Evolutionary conservation across 2,888 invertebrate genomes (phyloP).

Genomic region (Dasysyrphus albostriatus): DNA sequence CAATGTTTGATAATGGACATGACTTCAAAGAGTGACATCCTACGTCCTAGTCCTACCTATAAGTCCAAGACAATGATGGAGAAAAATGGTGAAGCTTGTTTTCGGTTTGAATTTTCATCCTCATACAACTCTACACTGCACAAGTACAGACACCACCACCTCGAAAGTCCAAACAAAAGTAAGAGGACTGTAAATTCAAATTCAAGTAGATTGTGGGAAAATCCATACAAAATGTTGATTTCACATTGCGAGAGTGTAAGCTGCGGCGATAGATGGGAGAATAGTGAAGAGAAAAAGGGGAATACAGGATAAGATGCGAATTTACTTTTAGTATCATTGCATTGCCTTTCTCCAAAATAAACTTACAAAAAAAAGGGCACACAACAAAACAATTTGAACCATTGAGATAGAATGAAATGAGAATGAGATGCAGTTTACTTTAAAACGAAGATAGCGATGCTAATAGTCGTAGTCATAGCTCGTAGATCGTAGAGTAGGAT

Average conservation of each 20-base stretch:
- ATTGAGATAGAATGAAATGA: slow-evolving; percentile 55
- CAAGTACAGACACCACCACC: too few species aligned
- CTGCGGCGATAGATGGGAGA: not conserved
- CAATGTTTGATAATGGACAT: slow-evolving; percentile 25
- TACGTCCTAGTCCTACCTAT: not conserved
- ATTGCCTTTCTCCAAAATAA: slow-evolving; percentile 40
- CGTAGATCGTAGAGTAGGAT: slow-evolving; percentile 35
- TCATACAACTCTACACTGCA: slow-evolving; percentile 19
- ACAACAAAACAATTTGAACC: slow-evolving; percentile 16
- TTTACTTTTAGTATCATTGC: slow-evolving; percentile 49
- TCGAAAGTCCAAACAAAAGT: not conserved
- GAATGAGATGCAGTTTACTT: slow-evolving; percentile 63
- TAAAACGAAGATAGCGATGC: slow-evolving; percentile 43
- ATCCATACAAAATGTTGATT: slow-evolving; percentile 34
- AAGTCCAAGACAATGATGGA: slow-evolving; percentile 6
- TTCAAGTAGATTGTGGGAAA: slow-evolving; percentile 60
- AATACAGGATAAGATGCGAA: slow-evolving; percentile 16
- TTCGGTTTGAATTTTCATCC: slow-evolving; percentile 19
- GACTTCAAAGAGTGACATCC: slow-evolving; percentile 34
- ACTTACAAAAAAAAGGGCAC: slow-evolving; percentile 4
- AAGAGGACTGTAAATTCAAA: slow-evolving; percentile 53
- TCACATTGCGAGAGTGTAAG: not conserved
- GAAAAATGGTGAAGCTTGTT: slow-evolving; percentile 20
- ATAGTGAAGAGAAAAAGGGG: not conserved
- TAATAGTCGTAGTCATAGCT: slow-evolving; percentile 38